Evolutionary conservation across 2,888 invertebrate genomes (phyloP).

Genomic region (Rhorus exstirpatorius): DNA sequence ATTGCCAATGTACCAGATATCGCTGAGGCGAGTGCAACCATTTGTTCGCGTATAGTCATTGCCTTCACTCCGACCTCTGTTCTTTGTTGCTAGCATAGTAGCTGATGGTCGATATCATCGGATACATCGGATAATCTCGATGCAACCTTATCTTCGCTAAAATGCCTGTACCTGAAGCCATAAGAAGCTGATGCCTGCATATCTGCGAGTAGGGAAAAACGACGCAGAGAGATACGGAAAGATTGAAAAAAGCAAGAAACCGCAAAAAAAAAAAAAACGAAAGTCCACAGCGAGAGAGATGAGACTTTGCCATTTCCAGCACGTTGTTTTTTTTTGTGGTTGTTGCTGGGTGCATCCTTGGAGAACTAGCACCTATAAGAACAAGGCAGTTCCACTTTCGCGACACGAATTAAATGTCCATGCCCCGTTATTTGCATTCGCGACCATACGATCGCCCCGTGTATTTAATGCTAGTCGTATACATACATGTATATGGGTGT

Average conservation of each 20-base stretch:
- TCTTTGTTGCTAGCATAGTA: conserved; percentile 62
- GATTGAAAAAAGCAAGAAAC: neutral
- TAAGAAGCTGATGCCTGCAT: conserved; percentile 35
- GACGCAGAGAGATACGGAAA: conserved; percentile 21
- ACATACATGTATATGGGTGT: conserved; percentile 30
- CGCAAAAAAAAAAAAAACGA: neutral
- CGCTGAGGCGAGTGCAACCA: conserved; percentile 12
- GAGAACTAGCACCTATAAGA: conserved; percentile 59
- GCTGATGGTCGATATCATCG: conserved; percentile 65
- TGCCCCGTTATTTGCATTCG: conserved; percentile 72
- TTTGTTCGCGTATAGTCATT: conserved; percentile 44
- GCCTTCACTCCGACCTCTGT: conserved; percentile 24
- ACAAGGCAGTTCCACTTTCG: conserved; percentile 70
- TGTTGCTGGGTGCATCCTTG: conserved; percentile 41
- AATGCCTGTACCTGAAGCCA: conserved; percentile 58
- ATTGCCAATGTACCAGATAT: conserved; percentile 32
- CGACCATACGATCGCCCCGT: conserved; percentile 40
- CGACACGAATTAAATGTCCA: conserved; percentile 70
- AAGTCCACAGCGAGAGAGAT: conserved; percentile 7
- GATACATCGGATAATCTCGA: conserved; percentile 68
- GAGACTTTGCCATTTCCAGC: conserved; percentile 27
- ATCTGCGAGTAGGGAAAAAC: conserved; percentile 39
- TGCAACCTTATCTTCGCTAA: conserved; percentile 63
- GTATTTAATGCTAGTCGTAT: conserved; percentile 42
- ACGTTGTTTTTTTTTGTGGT: conserved; percentile 37